Conservation (phyloP, 1,140 invertebrate genomes). For the Trachymyrmex cornetzi region DNA sequence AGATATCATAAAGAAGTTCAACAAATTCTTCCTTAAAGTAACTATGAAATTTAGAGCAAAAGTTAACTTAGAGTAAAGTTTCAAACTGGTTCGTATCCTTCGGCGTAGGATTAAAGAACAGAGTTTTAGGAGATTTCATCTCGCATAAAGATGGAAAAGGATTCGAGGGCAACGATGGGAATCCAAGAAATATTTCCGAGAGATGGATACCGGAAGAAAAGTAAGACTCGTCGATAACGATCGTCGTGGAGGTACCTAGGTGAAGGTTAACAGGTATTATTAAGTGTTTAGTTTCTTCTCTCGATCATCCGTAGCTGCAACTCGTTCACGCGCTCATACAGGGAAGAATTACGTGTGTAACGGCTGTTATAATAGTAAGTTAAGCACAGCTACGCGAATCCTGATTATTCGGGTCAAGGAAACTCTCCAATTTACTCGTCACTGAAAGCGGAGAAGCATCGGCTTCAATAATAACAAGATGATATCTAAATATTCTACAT, state of each 20-base stretch:
- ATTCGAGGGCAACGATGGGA: constrained; percentile 25
- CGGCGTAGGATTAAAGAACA: constrained; percentile 22
- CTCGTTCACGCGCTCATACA: neutral
- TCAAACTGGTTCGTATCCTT: constrained; percentile 18
- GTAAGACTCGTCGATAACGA: constrained; percentile 28
- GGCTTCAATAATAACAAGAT: neutral
- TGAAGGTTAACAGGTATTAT: constrained; percentile 50
- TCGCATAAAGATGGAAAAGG: neutral
- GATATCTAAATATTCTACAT: constrained; percentile 10
- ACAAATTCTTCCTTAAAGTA: constrained; percentile 18
- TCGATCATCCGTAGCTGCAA: constrained; percentile 8
- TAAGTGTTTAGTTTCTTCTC: constrained; percentile 51
- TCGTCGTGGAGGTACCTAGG: neutral
- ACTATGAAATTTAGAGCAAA: constrained; percentile 50
- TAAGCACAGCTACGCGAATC: constrained; percentile 22
- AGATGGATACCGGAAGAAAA: constrained; percentile 50
- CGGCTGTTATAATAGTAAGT: constrained; percentile 27
- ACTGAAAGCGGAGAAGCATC: constrained; percentile 16
- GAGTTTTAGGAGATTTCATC: neutral
- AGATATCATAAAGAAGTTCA: constrained; percentile 9
- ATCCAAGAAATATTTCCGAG: constrained; percentile 28
- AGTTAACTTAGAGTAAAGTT: constrained; percentile 37
- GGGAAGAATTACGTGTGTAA: constrained; percentile 29
- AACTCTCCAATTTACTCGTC: constrained; percentile 53
- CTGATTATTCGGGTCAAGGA: constrained; percentile 62